phyloP scores from a whole-genome alignment of 2,113 vertebrate genomes.

The Eidolon helvum region DNA sequence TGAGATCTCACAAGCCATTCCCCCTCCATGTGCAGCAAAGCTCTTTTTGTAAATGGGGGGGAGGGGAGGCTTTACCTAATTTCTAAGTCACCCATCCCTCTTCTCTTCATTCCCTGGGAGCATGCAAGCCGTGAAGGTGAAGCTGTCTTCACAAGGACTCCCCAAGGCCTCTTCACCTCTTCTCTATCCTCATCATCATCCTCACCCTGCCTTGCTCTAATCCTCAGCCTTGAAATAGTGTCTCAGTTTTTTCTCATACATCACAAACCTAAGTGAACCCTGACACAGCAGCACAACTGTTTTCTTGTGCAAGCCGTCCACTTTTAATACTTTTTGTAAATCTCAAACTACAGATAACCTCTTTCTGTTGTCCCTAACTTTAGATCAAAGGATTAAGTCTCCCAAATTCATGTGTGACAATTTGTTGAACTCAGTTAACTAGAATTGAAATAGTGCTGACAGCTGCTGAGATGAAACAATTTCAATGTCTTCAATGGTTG shows the following conservation, averaged over 20 bases:
- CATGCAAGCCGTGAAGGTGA: neutral
- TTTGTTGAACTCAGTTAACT: neutral
- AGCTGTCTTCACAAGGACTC: neutral
- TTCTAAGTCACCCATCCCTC: neutral
- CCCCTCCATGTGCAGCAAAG: neutral
- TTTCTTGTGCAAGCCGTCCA: neutral
- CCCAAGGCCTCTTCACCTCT: neutral
- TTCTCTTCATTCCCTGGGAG: neutral
- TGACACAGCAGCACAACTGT: neutral
- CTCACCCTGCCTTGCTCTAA: neutral
- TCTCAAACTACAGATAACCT: neutral
- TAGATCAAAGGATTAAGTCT: conserved; percentile 3
- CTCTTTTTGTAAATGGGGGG: neutral
- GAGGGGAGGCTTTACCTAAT: neutral
- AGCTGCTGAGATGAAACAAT: neutral
- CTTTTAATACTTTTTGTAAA: neutral
- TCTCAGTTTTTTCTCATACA: neutral
- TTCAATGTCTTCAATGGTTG: neutral
- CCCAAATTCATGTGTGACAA: neutral
- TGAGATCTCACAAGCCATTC: neutral
- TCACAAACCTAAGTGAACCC: neutral
- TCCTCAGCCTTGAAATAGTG: neutral
- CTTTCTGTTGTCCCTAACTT: neutral
- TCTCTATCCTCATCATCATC: neutral
- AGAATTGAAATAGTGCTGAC: neutral